Evolutionary conservation across 2,888 invertebrate species (phyloP), one percentile per base, ranked within the genome.

Genomic region (Pollenia griseotomentosa): DNA sequence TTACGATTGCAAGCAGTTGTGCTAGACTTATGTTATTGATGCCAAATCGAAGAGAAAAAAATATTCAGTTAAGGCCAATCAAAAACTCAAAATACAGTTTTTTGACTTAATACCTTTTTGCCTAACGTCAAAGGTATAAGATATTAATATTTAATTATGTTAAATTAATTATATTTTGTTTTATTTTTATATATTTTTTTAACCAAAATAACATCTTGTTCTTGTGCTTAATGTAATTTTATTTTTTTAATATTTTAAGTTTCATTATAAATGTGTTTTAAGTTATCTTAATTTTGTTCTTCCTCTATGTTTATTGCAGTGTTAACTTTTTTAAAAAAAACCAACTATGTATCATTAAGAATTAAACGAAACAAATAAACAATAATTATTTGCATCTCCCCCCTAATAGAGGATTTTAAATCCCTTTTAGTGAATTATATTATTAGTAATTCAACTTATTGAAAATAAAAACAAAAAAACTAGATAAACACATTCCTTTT

Each of bases 401-500:
- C 78, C 23, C 65, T 70, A 53, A 33, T 71, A 68, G 33, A 65
- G 70, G 79, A 78, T 85, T 85, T 71, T 57, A 74, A 83, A 82
- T 87, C 78, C 71, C 11, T 79, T 79, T 55, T 19, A 53, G 71
- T 78, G 48, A 55, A 73, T 23, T 68, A 68, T 53, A 40, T 61
- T 66, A 9, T 61, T 46, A 19, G 44, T 8, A 44, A 16, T 65
- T 63, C 46, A 68, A 19, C 12, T 46, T 51, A 59, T 48, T 63
- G 42, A 75, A 33, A 23, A 23, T 23, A 23, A 23, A 2, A n/a
- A 73, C 40, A 66, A n/a, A 73, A 46, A 66, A 57, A 44, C 33
- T 74, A 61, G 23, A 55, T 75, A 82, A 14, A 59, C 53, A 79
- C 84, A 87, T 85, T 85, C 81, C 84, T 59, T 68, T 81, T 74